phyloP scores from a whole-genome alignment of 2,797 vertebrate species.

The Pipistrellus nathusii region DNA sequence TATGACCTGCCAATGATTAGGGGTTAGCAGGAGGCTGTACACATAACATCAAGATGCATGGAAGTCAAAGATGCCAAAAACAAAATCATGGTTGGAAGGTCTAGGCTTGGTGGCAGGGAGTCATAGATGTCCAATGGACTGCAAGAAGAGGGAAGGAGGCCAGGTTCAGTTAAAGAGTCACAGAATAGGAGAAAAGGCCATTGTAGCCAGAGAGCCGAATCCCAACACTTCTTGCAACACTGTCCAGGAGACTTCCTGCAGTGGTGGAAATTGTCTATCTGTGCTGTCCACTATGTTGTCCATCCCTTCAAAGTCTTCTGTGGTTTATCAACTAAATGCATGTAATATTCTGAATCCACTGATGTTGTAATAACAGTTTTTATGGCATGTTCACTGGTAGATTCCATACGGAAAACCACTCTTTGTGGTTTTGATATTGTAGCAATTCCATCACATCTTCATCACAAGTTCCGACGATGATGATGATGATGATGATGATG shows the following conservation, averaged over 20 bases:
- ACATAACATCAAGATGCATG: background rate
- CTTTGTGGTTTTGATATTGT: background rate
- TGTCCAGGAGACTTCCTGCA: background rate
- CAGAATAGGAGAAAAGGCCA: background rate
- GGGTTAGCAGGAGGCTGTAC: background rate
- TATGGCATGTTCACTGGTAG: background rate
- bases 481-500: too few species aligned
- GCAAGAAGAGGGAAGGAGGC: background rate
- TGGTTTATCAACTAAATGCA: background rate
- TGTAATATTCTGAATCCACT: background rate
- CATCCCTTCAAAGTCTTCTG: background rate
- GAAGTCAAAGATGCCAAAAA: background rate
- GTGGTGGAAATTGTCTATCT: background rate
- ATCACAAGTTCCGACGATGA: background rate
- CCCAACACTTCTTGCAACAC: background rate
- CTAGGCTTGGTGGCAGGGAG: background rate
- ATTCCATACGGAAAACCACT: background rate
- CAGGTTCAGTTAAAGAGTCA: background rate
- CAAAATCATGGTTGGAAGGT: background rate
- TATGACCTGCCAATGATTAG: background rate
- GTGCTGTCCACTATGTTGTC: fast-evolving
- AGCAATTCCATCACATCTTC: background rate
- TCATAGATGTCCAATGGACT: background rate
- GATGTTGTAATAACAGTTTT: background rate
- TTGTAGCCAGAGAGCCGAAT: background rate